Base-by-base conservation (phyloP, 2,113 vertebrate genomes). In the Hymenochirus boettgeri region DNA sequence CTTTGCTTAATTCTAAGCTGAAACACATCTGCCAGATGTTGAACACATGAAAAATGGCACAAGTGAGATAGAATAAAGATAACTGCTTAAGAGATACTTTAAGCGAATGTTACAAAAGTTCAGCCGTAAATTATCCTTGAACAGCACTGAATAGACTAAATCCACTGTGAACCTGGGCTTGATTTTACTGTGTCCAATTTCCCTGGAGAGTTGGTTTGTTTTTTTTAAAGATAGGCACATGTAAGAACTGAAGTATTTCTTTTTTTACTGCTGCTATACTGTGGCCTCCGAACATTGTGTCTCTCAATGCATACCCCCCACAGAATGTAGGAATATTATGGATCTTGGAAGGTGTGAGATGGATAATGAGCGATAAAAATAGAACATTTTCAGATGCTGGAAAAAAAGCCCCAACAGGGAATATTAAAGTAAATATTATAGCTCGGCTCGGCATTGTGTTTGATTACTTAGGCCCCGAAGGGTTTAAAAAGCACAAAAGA, bases 11-110 rank as follows among this genome's bases (percentile, higher is more conserved):
- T 76, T 77, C 79, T 78, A 81, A 71, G 12, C 2, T 55, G 18
- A 62, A 25, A 64, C 69, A 76, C 74, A 81, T 69, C 69, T 72
- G 75, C 73, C 79, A 85, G 76, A 70, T 71, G 69, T 80, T 73
- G 70, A 59, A 75, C 47, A 69, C 3, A 56, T 67, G 27, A 48
- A 76, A 52, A 17, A 74, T 56, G 73, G 50, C 17, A 74, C 61
- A 73, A 77, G 66, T 74, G 69, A 17, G 35, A 66, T 12, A 71
- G 71, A 72, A 70, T 37, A 57, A 77, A 71, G 2, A 70, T 71
- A 74, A 59, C 66, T 71, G 61, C 4, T 17, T 74, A 71, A 52
- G 27, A 57, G 52, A 70, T 70, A 76, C 65, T 64, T 31, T 62
- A 66, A 66, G 8, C 54, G 15, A 23, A 71, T 73, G 70, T 74